Base-by-base conservation (phyloP, 2,113 vertebrate species). In the Lycaon pictus region DNA sequence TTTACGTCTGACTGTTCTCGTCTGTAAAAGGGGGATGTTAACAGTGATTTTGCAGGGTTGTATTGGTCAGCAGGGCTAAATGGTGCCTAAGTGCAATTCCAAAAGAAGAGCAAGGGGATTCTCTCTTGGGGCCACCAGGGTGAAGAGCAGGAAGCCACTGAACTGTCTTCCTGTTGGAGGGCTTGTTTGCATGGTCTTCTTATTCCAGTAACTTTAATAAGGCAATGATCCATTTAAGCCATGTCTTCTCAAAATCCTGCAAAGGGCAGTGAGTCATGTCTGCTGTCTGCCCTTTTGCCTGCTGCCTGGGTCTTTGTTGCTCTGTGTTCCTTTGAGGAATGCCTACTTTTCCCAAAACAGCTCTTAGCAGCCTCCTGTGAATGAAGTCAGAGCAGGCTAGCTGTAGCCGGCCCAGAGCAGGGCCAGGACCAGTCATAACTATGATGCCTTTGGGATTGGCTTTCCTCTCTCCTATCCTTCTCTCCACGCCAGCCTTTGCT, bases 271-370 rank as follows among this genome's bases (percentile, higher is more conserved):
- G 88, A 88, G 51, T 76, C 86, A 53, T 1, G 60, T 56, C 67
- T 69, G 77, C 60, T 43, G 5, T 56, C 71, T 56, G 93, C 43
- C 84, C 56, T 74, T 72, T 23, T 7, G 48, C 23, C 32, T 71
- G 82, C 32, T 15, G 2, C 16, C 12, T 32, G 43, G 23, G 15
- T 1, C 83, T 85, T 23, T 6, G 27, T 58, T 15, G 27, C 37
- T 43, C 93, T 35, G 32, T 29, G 63, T 58, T 82, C 86, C 92
- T 85, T 48, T 88, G 72, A 92, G 92, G 74, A 76, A 55, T 35
- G 82, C 43, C 62, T 27, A 25, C 25, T 11, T 88, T 27, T 67
- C 62, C 37, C 8, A 3, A 60, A 60, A 32, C 35, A 32, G 67
- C 67, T 77, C 76, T 82, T 22, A 55, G 91, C 53, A 29, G 65